Conservation (phyloP, 2,888 invertebrate genomes). For the Rhogogaster chlorosoma region DNA sequence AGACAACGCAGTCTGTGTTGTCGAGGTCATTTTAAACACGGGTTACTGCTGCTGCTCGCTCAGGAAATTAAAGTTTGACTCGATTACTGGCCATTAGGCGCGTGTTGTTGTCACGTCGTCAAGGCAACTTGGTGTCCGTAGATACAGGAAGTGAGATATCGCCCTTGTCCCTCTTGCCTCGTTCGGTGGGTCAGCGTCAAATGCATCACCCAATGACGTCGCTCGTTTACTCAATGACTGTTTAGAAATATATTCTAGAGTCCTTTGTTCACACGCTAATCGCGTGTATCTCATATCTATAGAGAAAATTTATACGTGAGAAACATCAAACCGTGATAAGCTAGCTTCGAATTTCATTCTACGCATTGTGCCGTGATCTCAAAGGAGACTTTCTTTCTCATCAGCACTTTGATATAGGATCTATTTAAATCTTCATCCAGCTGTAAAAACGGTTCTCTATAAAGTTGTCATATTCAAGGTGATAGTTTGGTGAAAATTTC, state of each 20-base stretch:
- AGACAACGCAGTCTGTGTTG: background rate
- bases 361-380: background rate
- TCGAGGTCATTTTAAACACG: conserved; percentile 67
- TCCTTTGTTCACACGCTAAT: background rate
- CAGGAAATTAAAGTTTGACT: conserved; percentile 75
- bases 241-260: conserved; percentile 19
- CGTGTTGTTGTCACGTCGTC: conserved; percentile 75
- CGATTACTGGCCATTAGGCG: conserved; percentile 73
- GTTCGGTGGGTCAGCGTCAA: conserved; percentile 64
- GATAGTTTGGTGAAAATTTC: background rate
- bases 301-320: background rate
- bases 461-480: background rate
- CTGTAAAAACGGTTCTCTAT: background rate
- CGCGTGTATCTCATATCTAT: background rate
- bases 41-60: conserved; percentile 65
- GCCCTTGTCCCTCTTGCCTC: conserved; percentile 61
- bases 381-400: background rate
- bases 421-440: background rate
- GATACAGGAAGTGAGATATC: conserved; percentile 74
- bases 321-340: background rate
- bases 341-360: background rate
- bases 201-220: conserved; percentile 57
- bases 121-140: conserved; percentile 71
- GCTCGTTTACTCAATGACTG: background rate
- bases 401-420: background rate